These are phyloP conservation scores for Carlito syrichta DNA, from an alignment of 2,113 vertebrate species.

Conservation along the genomic window DNA sequence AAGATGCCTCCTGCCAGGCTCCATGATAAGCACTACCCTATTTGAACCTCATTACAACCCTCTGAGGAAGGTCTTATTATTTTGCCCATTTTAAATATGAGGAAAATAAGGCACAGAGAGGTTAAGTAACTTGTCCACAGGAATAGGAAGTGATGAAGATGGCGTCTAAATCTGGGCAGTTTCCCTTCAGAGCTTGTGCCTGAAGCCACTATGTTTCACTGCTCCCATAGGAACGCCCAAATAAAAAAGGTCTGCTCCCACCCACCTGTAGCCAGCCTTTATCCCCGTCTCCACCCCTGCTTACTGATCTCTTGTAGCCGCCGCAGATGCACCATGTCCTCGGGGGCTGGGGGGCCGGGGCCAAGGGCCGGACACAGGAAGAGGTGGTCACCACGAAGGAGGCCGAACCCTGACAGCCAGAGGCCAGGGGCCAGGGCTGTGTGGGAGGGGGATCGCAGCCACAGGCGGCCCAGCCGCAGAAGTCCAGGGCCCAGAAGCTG, in stretches of 20 bases:
- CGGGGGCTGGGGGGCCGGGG: constrained; percentile 82
- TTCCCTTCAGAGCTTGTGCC: neutral
- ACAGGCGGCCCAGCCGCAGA: constrained; percentile 90
- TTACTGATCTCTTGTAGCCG: constrained; percentile 96
- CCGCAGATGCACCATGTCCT: constrained; percentile 96
- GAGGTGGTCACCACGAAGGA: constrained; percentile 96
- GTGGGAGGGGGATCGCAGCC: constrained; percentile 86
- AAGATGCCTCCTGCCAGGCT: neutral
- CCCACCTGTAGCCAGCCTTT: neutral
- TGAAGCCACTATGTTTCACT: neutral
- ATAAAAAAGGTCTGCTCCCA: neutral
- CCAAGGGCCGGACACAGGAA: constrained; percentile 90
- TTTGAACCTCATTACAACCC: neutral
- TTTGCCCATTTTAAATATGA: constrained; percentile 3
- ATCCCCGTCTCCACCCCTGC: constrained; percentile 66
- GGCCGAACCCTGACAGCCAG: constrained; percentile 94
- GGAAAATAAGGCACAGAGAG: neutral
- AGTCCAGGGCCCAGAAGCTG: constrained; percentile 93
- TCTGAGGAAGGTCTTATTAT: neutral
- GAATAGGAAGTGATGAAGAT: neutral
- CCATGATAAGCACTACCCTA: neutral
- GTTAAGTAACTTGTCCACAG: neutral
- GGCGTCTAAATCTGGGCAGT: neutral
- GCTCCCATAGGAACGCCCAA: neutral
- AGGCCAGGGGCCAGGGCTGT: constrained; percentile 89